Percentiles rank a stretch among this genome's conserved stretches.
Evolutionary conservation across 2,113 vertebrate species (phyloP).

Genomic region (Penelope pileata): DNA sequence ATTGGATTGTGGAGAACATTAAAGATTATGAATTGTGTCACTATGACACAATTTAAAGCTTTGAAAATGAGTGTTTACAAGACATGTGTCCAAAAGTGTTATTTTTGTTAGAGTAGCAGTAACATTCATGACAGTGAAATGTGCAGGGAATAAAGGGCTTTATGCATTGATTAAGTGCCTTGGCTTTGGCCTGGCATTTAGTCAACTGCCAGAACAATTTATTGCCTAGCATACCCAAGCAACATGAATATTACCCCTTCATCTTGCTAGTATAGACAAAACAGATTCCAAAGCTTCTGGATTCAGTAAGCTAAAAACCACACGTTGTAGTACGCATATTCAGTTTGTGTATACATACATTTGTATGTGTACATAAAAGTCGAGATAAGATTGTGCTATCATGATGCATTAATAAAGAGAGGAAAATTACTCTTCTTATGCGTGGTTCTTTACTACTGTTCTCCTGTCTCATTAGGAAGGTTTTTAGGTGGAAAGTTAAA

Average conservation of each 20-base stretch:
- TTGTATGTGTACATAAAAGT: neutral
- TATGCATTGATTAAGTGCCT: constrained; percentile 7
- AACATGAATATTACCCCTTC: neutral
- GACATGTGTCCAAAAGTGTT: neutral
- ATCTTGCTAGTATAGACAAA: neutral
- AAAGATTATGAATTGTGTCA: rapidly evolving
- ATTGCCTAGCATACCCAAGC: neutral
- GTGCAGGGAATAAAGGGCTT: neutral
- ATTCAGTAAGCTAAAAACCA: neutral
- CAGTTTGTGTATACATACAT: neutral
- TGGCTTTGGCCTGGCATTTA: constrained; percentile 3
- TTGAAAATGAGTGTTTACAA: neutral
- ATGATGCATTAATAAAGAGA: neutral
- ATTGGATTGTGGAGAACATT: neutral
- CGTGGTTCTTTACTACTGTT: neutral
- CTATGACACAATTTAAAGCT: neutral
- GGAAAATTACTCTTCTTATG: neutral
- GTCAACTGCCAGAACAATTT: neutral
- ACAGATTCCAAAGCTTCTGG: neutral
- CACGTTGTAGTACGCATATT: neutral
- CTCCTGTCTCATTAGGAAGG: neutral
- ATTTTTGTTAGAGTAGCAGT: neutral
- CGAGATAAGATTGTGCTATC: neutral
- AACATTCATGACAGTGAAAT: neutral
- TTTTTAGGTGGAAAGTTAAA: neutral